These are phyloP conservation scores for Panagrolaimus sp. DNA, from an alignment of 1,140 invertebrate genomes.

Conservation along the genomic window DNA sequence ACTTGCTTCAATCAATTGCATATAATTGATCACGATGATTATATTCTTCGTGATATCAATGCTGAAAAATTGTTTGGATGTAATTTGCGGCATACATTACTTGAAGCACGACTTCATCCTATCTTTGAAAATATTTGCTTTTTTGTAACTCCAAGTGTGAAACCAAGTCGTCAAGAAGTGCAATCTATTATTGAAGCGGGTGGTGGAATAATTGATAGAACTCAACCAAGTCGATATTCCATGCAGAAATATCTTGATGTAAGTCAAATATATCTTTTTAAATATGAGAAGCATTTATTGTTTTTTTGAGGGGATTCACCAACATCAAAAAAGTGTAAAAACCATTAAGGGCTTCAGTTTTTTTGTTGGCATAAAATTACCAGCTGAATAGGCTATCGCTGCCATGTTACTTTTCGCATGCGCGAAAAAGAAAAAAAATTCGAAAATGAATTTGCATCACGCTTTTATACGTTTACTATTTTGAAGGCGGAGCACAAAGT, in stretches of 20 bases:
- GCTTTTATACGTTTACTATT: too few relatives aligned
- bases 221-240: background rate
- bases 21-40: background rate
- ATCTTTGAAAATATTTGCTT: constrained; percentile 7
- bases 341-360: too few relatives aligned
- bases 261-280: background rate
- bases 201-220: constrained; percentile 2
- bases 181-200: background rate
- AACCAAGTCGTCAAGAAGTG: background rate
- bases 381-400: too few relatives aligned
- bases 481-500: too few relatives aligned
- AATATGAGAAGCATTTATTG: background rate
- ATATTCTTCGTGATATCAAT: background rate
- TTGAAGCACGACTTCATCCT: background rate
- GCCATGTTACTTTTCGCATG: too few relatives aligned
- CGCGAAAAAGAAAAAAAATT: too few relatives aligned
- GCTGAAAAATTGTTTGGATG: background rate
- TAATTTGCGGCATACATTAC: background rate
- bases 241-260: constrained; percentile 1
- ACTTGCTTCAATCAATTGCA: background rate
- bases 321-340: too few relatives aligned
- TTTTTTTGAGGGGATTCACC: too few relatives aligned
- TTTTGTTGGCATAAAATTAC: too few relatives aligned
- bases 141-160: constrained; percentile 5
- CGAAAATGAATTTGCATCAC: too few relatives aligned